Percentiles rank a stretch among this genome's conserved stretches.
Evolutionary conservation across 2,797 vertebrate genomes (phyloP).

Genomic region (Sebastes minor): DNA sequence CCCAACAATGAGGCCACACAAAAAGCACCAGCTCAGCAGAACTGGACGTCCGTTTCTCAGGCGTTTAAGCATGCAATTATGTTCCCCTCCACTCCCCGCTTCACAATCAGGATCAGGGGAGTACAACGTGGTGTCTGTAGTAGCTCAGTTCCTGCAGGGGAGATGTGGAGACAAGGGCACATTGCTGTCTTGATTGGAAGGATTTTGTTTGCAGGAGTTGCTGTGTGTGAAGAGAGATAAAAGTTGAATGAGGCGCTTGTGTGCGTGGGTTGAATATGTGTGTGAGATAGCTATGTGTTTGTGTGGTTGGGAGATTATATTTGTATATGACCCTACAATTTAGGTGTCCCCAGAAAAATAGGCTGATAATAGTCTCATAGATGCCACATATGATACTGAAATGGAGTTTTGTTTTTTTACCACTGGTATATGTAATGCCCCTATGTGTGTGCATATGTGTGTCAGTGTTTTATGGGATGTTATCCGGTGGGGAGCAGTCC

Average conservation of each 20-base stretch:
- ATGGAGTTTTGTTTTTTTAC: not conserved
- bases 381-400: not conserved
- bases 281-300: not conserved
- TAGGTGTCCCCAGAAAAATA: not conserved
- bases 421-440: not conserved
- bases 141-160: constrained; percentile 34
- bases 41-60: constrained; percentile 80
- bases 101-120: constrained; percentile 63
- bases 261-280: not conserved
- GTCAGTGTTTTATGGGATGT: constrained; percentile 67
- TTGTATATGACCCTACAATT: not conserved
- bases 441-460: constrained; percentile 42
- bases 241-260: constrained; percentile 5
- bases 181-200: constrained; percentile 35
- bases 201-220: constrained; percentile 31
- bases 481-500: constrained; percentile 58
- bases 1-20: constrained; percentile 83
- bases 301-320: not conserved
- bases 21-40: constrained; percentile 81
- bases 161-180: constrained; percentile 39
- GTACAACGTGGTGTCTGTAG: constrained; percentile 63
- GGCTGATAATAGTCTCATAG: not conserved
- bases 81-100: constrained; percentile 67
- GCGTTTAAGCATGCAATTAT: constrained; percentile 81
- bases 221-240: constrained; percentile 30